A percentile compares a stretch with the other conserved stretches of the same genome.
These are phyloP conservation scores for Lytechinus variegatus DNA, from an alignment of 35 echinoderm and acorn worm genomes.

Conservation along the genomic window DNA sequence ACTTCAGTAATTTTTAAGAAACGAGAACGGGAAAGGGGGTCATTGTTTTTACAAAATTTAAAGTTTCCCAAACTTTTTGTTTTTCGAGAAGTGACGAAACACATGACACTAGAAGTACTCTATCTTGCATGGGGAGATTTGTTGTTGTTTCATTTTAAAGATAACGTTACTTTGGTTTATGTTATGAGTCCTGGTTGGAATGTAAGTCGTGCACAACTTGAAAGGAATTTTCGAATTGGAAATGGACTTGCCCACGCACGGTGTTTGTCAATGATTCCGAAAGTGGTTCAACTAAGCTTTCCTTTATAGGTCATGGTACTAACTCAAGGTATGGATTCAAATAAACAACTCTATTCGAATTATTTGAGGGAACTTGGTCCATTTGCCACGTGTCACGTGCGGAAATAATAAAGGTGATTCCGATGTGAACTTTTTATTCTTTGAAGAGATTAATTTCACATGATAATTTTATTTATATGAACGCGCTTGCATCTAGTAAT, in stretches of 20 bases:
- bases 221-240: slow-evolving; percentile 2
- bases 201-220: slow-evolving; percentile 17
- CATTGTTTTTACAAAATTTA: too few species aligned
- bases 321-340: neutral
- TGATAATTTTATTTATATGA: neutral
- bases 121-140: too few species aligned
- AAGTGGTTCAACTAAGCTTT: neutral
- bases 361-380: neutral
- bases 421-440: neutral
- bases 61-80: too few species aligned
- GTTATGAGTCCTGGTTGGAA: neutral
- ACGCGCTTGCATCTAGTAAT: neutral
- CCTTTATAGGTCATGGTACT: neutral
- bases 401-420: neutral
- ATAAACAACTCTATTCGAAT: neutral
- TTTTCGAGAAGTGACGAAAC: too few species aligned
- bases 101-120: too few species aligned
- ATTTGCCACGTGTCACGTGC: neutral
- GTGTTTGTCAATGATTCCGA: neutral
- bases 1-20: too few species aligned
- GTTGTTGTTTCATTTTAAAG: too few species aligned
- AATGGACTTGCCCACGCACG: neutral
- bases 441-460: neutral
- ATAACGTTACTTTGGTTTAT: too few species aligned
- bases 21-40: too few species aligned